A percentile compares a stretch with the other conserved stretches of the same genome.
Evolutionary conservation across 2,797 vertebrate species (phyloP).

Genomic region (Acipenser oxyrinchus): DNA sequence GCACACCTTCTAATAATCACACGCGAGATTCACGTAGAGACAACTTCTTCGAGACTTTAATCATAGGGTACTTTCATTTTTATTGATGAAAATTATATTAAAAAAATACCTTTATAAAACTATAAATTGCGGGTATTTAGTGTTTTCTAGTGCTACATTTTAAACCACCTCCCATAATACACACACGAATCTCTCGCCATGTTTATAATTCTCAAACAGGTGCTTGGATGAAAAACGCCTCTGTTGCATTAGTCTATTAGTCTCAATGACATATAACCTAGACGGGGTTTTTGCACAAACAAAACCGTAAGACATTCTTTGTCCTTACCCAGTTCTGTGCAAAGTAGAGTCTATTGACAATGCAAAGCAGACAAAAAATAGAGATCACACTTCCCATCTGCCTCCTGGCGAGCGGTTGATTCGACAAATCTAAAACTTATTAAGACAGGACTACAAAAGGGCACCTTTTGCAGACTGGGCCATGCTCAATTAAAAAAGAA

Average conservation of each 20-base stretch:
- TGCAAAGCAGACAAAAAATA: conserved; percentile 30
- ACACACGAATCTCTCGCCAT: too few species aligned
- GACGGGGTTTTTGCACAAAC: background rate
- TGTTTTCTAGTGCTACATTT: too few species aligned
- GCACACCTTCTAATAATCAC: conserved; percentile 29
- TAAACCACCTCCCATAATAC: too few species aligned
- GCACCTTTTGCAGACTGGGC: conserved; percentile 11
- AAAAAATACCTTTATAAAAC: too few species aligned
- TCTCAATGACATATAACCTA: too few species aligned
- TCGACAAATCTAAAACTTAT: conserved; percentile 37
- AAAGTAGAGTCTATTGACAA: conserved; percentile 10
- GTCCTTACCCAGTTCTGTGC: conserved; percentile 7
- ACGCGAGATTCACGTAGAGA: conserved; percentile 20
- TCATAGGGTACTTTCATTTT: background rate
- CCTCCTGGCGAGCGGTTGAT: conserved; percentile 38
- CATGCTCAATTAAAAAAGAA: conserved; percentile 9
- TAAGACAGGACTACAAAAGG: conserved; percentile 22
- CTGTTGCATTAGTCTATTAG: too few species aligned
- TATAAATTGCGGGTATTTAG: too few species aligned
- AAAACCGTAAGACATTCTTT: background rate
- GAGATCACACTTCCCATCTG: conserved; percentile 38
- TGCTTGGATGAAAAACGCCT: too few species aligned
- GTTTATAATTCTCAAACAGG: too few species aligned
- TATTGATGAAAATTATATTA: background rate
- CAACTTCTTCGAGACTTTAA: conserved; percentile 13